Conservation (phyloP, 2,797 vertebrate genomes). For the Hydrophis major region DNA sequence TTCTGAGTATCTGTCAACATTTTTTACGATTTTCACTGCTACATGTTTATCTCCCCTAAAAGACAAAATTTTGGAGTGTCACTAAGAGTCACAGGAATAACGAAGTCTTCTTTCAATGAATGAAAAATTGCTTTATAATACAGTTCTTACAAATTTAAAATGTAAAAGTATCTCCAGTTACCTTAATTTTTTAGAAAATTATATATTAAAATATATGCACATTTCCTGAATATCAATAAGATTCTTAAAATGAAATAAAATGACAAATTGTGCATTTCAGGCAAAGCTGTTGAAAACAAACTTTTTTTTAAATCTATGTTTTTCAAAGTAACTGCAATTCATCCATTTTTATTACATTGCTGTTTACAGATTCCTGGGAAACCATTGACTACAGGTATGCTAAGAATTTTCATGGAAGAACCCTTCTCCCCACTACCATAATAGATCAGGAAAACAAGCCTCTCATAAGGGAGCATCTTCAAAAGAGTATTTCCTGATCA, state of each 20-base stretch:
- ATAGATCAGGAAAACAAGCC: neutral
- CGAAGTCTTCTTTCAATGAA: neutral
- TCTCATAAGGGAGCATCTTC: neutral
- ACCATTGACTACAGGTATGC: neutral
- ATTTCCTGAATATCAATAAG: neutral
- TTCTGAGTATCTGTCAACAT: slow-evolving; percentile 82
- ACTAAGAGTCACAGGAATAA: neutral
- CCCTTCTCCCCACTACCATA: too few species aligned
- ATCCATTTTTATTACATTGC: neutral
- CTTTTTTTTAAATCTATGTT: neutral
- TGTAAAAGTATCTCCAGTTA: neutral
- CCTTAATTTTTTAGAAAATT: neutral
- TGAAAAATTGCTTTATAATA: neutral
- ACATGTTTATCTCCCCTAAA: slow-evolving; percentile 66
- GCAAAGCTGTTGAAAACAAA: neutral
- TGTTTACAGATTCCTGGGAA: neutral
- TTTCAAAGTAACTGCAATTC: neutral
- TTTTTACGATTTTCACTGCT: slow-evolving; percentile 92
- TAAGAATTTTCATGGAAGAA: neutral
- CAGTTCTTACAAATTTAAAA: neutral
- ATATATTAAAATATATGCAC: neutral
- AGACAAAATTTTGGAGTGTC: neutral
- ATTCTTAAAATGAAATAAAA: neutral
- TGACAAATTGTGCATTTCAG: neutral
- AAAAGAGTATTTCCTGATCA: neutral